phyloP scores from a whole-genome alignment of 2,113 vertebrate genomes.

The Physeter macrocephalus region DNA sequence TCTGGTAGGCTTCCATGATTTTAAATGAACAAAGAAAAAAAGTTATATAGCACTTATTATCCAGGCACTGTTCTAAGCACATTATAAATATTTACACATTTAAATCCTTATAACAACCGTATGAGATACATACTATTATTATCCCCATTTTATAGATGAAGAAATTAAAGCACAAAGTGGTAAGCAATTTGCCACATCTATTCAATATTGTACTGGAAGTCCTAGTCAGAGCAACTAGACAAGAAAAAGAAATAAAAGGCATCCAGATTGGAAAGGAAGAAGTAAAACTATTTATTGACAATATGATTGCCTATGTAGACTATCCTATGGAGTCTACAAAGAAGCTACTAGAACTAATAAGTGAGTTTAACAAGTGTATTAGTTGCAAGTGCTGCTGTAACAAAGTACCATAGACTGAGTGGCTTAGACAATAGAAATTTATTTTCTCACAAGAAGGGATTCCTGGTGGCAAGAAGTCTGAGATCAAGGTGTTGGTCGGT shows the following conservation, averaged over 20 bases:
- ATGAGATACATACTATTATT: neutral
- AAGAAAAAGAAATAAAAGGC: neutral
- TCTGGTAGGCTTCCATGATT: neutral
- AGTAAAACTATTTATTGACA: neutral
- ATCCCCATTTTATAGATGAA: neutral
- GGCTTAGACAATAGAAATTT: neutral
- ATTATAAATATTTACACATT: neutral
- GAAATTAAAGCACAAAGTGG: neutral
- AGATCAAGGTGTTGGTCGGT: neutral
- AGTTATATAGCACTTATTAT: neutral
- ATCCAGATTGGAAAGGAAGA: neutral
- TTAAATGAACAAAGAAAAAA: neutral
- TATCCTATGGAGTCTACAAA: neutral
- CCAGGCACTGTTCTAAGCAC: neutral
- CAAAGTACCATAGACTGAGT: neutral
- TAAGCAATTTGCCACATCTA: neutral
- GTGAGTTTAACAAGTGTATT: neutral
- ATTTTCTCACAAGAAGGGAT: neutral
- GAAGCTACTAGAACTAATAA: neutral
- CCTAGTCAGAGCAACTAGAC: neutral
- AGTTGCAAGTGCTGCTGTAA: neutral
- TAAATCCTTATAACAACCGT: neutral
- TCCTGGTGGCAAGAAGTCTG: neutral
- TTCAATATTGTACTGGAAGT: neutral
- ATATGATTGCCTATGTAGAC: neutral